Conservation (phyloP, 1,140 invertebrate species). For the Cherax destructor region DNA sequence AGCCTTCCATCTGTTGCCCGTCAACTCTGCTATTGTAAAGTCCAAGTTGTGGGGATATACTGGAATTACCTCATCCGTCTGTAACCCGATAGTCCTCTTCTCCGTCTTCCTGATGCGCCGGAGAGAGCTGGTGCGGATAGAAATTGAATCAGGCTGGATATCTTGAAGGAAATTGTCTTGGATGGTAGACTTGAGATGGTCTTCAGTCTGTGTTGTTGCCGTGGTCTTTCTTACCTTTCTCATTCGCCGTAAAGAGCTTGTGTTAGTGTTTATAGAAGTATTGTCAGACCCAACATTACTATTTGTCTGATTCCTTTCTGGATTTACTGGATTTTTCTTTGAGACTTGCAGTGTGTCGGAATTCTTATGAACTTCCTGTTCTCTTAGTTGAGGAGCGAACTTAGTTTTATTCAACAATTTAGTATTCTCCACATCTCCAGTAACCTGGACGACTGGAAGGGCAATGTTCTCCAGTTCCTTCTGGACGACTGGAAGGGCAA, state of each 20-base stretch:
- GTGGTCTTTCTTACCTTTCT: constrained; percentile 53
- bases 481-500: not conserved
- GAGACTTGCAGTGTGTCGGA: not conserved
- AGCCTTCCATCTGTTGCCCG: not conserved
- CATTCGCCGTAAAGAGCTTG: constrained; percentile 45
- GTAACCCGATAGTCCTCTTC: constrained; percentile 34
- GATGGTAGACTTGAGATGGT: not conserved
- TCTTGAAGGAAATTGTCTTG: not conserved
- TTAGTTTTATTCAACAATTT: not conserved
- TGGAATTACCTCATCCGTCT: constrained; percentile 48
- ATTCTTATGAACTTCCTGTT: not conserved
- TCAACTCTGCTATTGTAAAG: constrained; percentile 12
- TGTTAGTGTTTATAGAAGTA: constrained; percentile 15
- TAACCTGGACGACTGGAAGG: too few species aligned
- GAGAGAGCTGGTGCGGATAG: constrained; percentile 45
- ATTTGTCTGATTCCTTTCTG: not conserved
- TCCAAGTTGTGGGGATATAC: constrained; percentile 18
- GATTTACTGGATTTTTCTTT: not conserved
- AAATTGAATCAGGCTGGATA: constrained; percentile 29
- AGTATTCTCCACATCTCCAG: not conserved
- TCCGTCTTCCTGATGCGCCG: constrained; percentile 44
- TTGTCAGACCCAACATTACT: not conserved
- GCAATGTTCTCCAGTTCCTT: not conserved
- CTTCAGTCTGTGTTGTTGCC: constrained; percentile 49
- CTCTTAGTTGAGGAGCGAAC: not conserved